phyloP scores from a whole-genome alignment of 2,888 invertebrate genomes.

The Aquatica leii region DNA sequence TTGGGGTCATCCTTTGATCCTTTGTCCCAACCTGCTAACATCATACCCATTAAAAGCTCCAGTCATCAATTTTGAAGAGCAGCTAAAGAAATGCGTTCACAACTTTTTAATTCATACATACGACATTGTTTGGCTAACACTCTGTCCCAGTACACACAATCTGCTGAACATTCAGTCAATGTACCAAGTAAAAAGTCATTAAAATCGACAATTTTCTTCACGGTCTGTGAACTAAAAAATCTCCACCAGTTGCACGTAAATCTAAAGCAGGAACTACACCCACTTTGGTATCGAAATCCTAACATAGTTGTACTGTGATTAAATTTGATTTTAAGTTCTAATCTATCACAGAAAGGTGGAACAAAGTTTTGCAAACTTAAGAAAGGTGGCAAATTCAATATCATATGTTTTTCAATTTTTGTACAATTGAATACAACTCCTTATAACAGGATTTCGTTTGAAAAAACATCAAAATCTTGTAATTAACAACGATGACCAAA shows the following conservation, averaged over 20 bases:
- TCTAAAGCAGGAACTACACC: conserved; percentile 96
- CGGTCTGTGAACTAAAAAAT: conserved; percentile 92
- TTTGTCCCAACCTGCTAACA: conserved; percentile 96
- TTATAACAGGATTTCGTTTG: conserved; percentile 63
- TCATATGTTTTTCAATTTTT: conserved; percentile 67
- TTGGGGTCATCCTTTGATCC: conserved; percentile 87
- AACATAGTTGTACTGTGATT: conserved; percentile 98
- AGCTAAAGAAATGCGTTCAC: conserved; percentile 96
- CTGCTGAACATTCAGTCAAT: conserved; percentile 98
- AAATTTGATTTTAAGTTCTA: conserved; percentile 86
- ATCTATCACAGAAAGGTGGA: conserved; percentile 73
- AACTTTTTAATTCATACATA: conserved; percentile 95
- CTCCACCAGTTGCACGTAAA: conserved; percentile 95
- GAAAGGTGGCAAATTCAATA: conserved; percentile 80
- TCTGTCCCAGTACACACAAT: conserved; percentile 99
- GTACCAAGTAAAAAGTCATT: conserved; percentile 96
- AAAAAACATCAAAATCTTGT: conserved; percentile 69
- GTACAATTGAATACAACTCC: conserved; percentile 68
- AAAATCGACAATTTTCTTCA: conserved; percentile 98
- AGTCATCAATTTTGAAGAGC: conserved; percentile 99
- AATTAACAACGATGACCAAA: conserved; percentile 51
- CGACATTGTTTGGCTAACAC: conserved; percentile 96
- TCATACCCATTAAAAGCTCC: conserved; percentile 96
- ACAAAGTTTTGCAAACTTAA: conserved; percentile 71
- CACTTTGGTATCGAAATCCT: conserved; percentile 96